phyloP scores from a whole-genome alignment of 2,113 vertebrate species.

The Chrysemys picta region DNA sequence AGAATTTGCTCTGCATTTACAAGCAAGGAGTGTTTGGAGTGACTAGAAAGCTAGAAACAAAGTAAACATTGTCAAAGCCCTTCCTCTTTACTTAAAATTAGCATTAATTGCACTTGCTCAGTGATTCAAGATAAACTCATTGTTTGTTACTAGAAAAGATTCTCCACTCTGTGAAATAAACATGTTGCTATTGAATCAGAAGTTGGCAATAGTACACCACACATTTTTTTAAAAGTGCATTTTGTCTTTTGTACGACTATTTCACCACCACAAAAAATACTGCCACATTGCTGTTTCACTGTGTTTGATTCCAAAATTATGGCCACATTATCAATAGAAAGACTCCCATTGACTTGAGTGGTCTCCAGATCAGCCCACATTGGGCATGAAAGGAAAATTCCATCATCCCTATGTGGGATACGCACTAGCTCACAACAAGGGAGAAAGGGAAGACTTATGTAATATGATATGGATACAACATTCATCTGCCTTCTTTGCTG shows the following conservation, averaged over 20 bases:
- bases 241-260: not conserved
- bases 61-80: not conserved
- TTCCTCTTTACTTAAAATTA: not conserved
- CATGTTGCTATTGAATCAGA: not conserved
- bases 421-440: not conserved
- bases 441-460: not conserved
- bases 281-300: not conserved
- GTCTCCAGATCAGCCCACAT: not conserved
- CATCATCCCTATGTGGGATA: not conserved
- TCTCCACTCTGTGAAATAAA: fast-evolving
- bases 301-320: not conserved
- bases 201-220: not conserved
- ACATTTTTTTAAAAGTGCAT: not conserved
- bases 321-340: not conserved
- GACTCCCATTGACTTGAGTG: not conserved
- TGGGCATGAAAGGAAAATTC: not conserved
- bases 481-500: conserved; percentile 12
- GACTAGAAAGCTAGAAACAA: not conserved
- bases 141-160: not conserved
- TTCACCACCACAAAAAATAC: not conserved
- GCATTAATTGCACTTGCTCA: not conserved
- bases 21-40: not conserved
- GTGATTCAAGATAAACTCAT: not conserved
- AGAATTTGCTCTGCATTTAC: not conserved
- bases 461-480: not conserved